These are phyloP conservation scores for Melanotaenia nigrans DNA, from an alignment of 2,797 vertebrate genomes.

Conservation along the genomic window DNA sequence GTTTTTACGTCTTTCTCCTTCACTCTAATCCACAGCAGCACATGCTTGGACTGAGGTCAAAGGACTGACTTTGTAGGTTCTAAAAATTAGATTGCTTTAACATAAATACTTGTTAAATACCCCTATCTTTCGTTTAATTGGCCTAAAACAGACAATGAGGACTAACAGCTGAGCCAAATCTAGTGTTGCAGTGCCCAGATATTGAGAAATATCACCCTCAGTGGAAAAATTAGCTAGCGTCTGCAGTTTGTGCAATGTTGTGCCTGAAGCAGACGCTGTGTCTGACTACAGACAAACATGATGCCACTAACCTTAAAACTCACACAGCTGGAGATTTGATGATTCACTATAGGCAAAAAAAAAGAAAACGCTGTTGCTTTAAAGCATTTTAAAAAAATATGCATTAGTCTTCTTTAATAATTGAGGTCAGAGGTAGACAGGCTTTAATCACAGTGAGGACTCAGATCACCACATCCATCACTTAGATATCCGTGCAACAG, in stretches of 20 bases:
- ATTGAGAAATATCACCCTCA: slow-evolving; percentile 24
- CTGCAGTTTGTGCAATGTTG: slow-evolving; percentile 4
- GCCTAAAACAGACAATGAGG: slow-evolving; percentile 15
- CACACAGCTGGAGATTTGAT: slow-evolving; percentile 30
- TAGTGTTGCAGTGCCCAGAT: slow-evolving; percentile 14
- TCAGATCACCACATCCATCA: slow-evolving; percentile 63
- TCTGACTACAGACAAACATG: neutral
- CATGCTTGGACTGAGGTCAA: slow-evolving; percentile 29
- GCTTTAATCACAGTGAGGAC: slow-evolving; percentile 61
- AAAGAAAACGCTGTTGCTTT: slow-evolving; percentile 13
- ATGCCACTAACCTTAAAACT: slow-evolving; percentile 1
- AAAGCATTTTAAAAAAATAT: slow-evolving; percentile 52
- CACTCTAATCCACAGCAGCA: slow-evolving; percentile 13
- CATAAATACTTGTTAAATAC: slow-evolving; percentile 34
- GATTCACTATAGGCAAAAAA: slow-evolving; percentile 27
- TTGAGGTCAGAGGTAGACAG: slow-evolving; percentile 66
- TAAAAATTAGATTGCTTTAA: slow-evolving; percentile 28
- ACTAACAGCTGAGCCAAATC: slow-evolving; percentile 23
- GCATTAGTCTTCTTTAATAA: slow-evolving; percentile 61
- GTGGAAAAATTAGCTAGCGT: slow-evolving; percentile 6
- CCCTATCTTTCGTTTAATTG: slow-evolving; percentile 12
- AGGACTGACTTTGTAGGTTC: slow-evolving; percentile 25
- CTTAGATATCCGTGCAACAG: slow-evolving; percentile 54
- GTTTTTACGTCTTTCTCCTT: slow-evolving; percentile 14
- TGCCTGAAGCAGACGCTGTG: too few relatives aligned